These are phyloP conservation scores for Arrhamphus sclerolepis DNA, from an alignment of 2,797 vertebrate genomes.

Conservation along the genomic window DNA sequence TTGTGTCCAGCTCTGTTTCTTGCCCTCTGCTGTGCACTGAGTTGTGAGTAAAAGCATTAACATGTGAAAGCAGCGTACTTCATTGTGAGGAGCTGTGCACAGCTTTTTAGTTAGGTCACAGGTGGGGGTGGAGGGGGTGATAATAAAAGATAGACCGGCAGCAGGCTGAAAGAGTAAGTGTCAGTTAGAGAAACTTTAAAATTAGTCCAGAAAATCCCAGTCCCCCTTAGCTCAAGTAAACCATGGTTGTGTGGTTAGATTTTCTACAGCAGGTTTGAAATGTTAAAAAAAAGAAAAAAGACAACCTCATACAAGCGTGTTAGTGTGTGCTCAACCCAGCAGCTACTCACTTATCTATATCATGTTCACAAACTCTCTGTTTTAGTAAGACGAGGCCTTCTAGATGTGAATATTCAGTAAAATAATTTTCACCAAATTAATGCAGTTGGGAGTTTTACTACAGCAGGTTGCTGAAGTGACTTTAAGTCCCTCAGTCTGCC, in stretches of 20 bases:
- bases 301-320: too few relatives aligned
- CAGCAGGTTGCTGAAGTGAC: too few relatives aligned
- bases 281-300: neutral
- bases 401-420: too few relatives aligned
- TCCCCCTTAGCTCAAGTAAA: conserved; percentile 1
- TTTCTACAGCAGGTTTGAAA: conserved; percentile 12
- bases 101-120: conserved; percentile 66
- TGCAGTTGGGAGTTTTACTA: too few relatives aligned
- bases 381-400: too few relatives aligned
- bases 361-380: neutral
- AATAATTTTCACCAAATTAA: too few relatives aligned
- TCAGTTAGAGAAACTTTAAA: conserved; percentile 36
- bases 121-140: conserved; percentile 19
- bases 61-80: conserved; percentile 80
- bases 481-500: too few relatives aligned
- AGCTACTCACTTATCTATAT: neutral
- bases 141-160: conserved; percentile 27
- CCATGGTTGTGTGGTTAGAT: conserved; percentile 3
- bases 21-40: conserved; percentile 62
- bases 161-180: conserved; percentile 18
- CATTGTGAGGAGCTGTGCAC: conserved; percentile 70
- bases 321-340: neutral
- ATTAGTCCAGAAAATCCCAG: conserved; percentile 25
- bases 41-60: conserved; percentile 80
- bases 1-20: conserved; percentile 55